Percentiles rank a stretch among this genome's conserved stretches.
phyloP scores from a whole-genome alignment of 2,888 invertebrate genomes.

The Tiliacea citrago region DNA sequence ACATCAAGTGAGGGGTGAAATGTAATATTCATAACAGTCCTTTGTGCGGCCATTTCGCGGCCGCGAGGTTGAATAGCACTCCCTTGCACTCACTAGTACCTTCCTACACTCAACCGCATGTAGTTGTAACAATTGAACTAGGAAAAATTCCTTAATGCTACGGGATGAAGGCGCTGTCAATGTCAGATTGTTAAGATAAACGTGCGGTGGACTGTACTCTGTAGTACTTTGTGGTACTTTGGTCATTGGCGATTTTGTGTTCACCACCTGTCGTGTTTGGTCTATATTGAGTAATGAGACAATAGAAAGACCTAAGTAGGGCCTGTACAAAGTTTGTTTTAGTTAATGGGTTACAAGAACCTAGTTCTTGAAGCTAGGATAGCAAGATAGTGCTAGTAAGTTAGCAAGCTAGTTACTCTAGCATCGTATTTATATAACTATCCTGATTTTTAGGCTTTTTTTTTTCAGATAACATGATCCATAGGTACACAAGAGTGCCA shows the following conservation, averaged over 20 bases:
- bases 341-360: too few relatives aligned
- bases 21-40: constrained; percentile 80
- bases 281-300: not conserved
- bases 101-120: not conserved
- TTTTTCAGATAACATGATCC: too few relatives aligned
- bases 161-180: not conserved
- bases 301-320: not conserved
- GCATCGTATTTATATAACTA: too few relatives aligned
- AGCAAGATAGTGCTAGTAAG: too few relatives aligned
- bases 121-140: not conserved
- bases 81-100: constrained; percentile 18
- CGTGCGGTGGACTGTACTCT: constrained; percentile 1
- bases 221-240: not conserved
- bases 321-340: too few relatives aligned
- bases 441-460: too few relatives aligned
- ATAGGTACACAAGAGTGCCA: too few relatives aligned
- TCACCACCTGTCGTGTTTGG: constrained; percentile 38
- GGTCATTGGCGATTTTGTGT: constrained; percentile 9
- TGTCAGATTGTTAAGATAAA: not conserved
- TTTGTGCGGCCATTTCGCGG: constrained; percentile 80
- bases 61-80: constrained; percentile 46
- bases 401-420: too few relatives aligned
- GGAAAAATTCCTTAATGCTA: not conserved
- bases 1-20: constrained; percentile 74
- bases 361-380: too few relatives aligned